These are phyloP conservation scores for Seriola aureovittata DNA, from an alignment of 2,113 vertebrate species.

Conservation along the genomic window DNA sequence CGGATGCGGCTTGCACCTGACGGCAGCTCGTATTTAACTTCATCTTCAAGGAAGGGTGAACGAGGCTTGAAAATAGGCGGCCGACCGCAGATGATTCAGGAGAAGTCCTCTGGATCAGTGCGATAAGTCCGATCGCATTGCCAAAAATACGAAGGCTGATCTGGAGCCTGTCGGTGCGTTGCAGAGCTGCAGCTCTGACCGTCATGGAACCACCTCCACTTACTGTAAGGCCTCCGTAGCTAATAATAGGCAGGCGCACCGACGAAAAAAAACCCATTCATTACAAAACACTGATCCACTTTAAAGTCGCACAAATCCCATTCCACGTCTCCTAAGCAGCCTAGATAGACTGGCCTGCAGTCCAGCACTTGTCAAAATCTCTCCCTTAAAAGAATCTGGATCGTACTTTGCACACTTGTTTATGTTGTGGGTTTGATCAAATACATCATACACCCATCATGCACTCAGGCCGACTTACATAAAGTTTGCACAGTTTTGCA, in stretches of 20 bases:
- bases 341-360: not conserved
- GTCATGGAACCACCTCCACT: constrained; percentile 70
- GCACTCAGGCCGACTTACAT: not conserved
- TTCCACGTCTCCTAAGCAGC: constrained; percentile 34
- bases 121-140: constrained; percentile 21
- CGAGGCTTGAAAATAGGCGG: constrained; percentile 47
- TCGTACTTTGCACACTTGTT: constrained; percentile 11
- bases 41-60: constrained; percentile 77
- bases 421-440: not conserved
- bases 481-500: not conserved
- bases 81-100: constrained; percentile 23
- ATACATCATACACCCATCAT: not conserved
- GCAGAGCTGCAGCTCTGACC: constrained; percentile 70
- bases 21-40: constrained; percentile 73
- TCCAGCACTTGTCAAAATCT: not conserved
- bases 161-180: constrained; percentile 22
- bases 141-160: constrained; percentile 19
- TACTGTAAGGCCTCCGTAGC: constrained; percentile 68
- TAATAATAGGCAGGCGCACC: constrained; percentile 76
- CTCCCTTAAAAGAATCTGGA: not conserved
- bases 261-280: constrained; percentile 50
- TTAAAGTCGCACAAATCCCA: constrained; percentile 66
- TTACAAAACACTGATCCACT: constrained; percentile 78
- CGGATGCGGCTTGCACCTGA: constrained; percentile 79
- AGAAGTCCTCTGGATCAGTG: constrained; percentile 17